Evolutionary conservation across 1,140 invertebrate species (phyloP).

Genomic region (Atta cephalotes): DNA sequence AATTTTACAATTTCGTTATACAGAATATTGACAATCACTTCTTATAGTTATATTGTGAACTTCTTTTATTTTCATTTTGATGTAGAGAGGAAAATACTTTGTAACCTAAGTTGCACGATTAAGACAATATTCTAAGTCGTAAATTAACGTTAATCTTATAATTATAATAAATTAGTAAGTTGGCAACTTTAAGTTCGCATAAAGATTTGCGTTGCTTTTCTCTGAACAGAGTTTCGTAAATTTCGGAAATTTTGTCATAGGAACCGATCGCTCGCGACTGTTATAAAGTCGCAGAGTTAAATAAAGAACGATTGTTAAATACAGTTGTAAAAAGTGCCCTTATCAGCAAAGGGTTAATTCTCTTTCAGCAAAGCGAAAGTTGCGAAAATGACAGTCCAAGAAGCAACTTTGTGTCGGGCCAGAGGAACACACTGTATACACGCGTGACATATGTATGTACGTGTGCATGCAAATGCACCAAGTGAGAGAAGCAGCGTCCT

Average conservation of each 20-base stretch:
- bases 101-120: too few relatives aligned
- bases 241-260: background rate
- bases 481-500: constrained; percentile 23
- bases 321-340: background rate
- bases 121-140: background rate
- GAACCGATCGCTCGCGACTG: background rate
- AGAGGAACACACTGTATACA: constrained; percentile 2
- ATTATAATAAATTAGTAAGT: background rate
- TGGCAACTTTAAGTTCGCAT: background rate
- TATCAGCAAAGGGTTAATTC: background rate
- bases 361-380: background rate
- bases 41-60: background rate
- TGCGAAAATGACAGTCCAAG: constrained; percentile 24
- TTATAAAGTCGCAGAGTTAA: background rate
- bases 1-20: too few relatives aligned
- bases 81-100: background rate
- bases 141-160: background rate
- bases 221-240: background rate
- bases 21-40: too few relatives aligned
- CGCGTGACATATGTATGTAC: constrained; percentile 38
- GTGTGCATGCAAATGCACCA: constrained; percentile 40
- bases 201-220: background rate
- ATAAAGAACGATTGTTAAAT: background rate
- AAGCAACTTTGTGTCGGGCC: background rate
- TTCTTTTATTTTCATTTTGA: background rate